Evolutionary conservation across 2,797 vertebrate genomes (phyloP).

Genomic region (Syncerus caffer): DNA sequence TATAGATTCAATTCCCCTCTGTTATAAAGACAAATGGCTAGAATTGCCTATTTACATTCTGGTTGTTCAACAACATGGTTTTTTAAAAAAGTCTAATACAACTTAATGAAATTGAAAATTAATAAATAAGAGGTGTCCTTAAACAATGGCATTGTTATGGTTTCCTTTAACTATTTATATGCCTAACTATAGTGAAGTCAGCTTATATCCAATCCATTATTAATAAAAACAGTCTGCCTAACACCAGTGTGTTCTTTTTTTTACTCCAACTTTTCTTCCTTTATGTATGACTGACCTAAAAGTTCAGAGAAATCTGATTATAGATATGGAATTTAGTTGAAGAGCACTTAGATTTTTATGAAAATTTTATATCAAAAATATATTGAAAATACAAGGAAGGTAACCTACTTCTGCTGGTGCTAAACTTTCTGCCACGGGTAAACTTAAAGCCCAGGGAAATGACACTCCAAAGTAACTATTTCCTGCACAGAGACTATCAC

Average conservation of each 20-base stretch:
- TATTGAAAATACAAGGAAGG: not conserved
- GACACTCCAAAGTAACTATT: not conserved
- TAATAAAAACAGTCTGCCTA: not conserved
- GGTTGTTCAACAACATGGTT: not conserved
- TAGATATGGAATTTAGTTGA: not conserved
- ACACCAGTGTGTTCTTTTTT: not conserved
- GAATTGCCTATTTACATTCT: not conserved
- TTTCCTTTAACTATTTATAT: not conserved
- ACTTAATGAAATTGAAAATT: constrained; percentile 19
- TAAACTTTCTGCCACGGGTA: not conserved
- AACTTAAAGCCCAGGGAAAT: not conserved
- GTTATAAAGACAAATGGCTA: not conserved
- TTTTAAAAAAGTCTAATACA: not conserved
- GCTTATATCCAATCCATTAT: constrained; percentile 1
- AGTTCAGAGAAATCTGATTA: not conserved
- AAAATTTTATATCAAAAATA: not conserved
- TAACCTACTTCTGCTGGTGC: not conserved
- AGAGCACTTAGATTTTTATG: not conserved
- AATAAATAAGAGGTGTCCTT: not conserved
- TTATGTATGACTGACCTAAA: not conserved
- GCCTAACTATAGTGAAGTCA: not conserved
- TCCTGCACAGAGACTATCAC: not conserved
- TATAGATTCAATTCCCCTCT: not conserved
- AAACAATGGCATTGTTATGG: not conserved
- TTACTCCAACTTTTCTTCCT: not conserved